These are phyloP conservation scores for Noctua janthe DNA, from an alignment of 2,888 invertebrate species.

Conservation along the genomic window DNA sequence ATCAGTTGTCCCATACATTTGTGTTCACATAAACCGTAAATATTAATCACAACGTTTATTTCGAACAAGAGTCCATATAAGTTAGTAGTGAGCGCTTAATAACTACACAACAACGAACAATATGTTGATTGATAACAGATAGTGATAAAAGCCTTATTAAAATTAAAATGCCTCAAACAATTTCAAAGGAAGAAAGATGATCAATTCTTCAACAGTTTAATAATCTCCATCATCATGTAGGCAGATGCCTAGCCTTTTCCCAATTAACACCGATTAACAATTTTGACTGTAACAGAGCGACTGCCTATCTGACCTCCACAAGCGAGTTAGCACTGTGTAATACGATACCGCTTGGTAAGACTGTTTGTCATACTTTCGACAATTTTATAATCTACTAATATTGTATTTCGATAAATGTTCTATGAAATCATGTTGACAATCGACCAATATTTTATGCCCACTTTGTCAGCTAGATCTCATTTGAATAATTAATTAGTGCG, in stretches of 20 bases:
- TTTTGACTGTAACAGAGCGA: background rate
- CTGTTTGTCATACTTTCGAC: background rate
- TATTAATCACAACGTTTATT: no score
- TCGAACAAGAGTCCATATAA: no score
- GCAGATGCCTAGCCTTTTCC: no score
- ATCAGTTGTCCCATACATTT: background rate
- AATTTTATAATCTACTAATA: background rate
- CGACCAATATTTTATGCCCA: slow-evolving; percentile 14
- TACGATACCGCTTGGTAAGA: background rate
- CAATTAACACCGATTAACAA: no score
- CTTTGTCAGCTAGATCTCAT: slow-evolving; percentile 37
- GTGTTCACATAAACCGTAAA: background rate
- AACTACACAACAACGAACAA: no score
- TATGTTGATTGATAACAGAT: background rate
- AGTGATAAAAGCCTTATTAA: no score
- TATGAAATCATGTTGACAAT: slow-evolving; percentile 8
- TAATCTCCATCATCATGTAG: no score
- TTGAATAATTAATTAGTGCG: slow-evolving; percentile 64
- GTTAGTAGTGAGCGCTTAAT: no score
- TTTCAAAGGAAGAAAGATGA: background rate
- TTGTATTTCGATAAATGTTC: slow-evolving; percentile 14
- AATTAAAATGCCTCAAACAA: background rate
- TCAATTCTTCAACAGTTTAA: background rate
- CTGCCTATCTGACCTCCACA: background rate
- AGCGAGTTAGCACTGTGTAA: background rate